phyloP scores from a whole-genome alignment of 2,113 vertebrate species.

The Orientallactaga bullata region DNA sequence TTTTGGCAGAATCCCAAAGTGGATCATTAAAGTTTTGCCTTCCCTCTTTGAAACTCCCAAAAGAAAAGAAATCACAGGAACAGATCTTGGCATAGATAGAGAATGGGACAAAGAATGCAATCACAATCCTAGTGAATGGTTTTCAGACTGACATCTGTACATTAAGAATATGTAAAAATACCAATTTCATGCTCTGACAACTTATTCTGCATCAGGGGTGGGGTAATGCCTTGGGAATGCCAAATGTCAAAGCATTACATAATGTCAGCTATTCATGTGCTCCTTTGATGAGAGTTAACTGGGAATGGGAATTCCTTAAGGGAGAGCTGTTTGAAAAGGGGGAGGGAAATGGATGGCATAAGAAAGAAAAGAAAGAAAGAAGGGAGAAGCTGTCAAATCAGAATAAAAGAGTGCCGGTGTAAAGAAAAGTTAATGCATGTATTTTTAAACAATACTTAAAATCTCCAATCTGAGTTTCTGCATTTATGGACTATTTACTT shows the following conservation, averaged over 20 bases:
- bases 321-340: constrained; percentile 77
- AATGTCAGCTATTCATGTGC: constrained; percentile 81
- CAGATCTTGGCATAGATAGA: constrained; percentile 69
- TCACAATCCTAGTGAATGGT: constrained; percentile 79
- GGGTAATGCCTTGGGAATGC: constrained; percentile 85
- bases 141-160: constrained; percentile 89
- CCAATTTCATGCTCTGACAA: constrained; percentile 91
- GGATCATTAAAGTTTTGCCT: constrained; percentile 77
- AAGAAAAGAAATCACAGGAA: constrained; percentile 81
- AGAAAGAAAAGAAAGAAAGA: constrained; percentile 48
- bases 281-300: constrained; percentile 75
- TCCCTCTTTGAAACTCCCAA: constrained; percentile 63
- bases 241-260: constrained; percentile 87
- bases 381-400: constrained; percentile 37
- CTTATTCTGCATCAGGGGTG: constrained; percentile 87
- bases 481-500: background rate
- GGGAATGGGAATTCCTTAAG: constrained; percentile 73
- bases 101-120: constrained; percentile 85
- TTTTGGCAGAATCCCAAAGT: constrained; percentile 71
- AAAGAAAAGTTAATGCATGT: constrained; percentile 30
- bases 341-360: constrained; percentile 53
- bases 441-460: constrained; percentile 26
- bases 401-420: constrained; percentile 49
- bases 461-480: background rate
- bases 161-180: constrained; percentile 90